Conservation (phyloP, 2,113 vertebrate genomes). For the Entelurus aequoreus region DNA sequence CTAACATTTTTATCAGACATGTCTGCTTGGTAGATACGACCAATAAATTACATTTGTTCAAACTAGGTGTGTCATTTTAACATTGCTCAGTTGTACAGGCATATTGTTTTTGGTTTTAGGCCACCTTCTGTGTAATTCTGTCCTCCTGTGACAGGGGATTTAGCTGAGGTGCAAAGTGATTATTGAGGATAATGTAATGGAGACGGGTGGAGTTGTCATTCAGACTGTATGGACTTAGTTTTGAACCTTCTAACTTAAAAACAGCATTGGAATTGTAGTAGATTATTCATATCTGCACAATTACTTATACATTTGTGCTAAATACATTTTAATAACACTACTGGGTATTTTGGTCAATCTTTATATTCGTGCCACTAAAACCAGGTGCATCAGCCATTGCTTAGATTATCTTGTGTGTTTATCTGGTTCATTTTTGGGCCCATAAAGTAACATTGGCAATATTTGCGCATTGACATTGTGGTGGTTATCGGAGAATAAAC, state of each 20-base stretch:
- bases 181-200: conserved; percentile 2
- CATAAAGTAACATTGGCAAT: too few relatives aligned
- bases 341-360: too few relatives aligned
- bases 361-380: too few relatives aligned
- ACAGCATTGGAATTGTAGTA: neutral
- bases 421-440: too few relatives aligned
- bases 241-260: neutral
- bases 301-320: too few relatives aligned
- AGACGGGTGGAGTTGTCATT: conserved; percentile 20
- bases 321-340: too few relatives aligned
- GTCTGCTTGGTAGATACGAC: neutral
- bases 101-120: conserved; percentile 12
- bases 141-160: conserved; percentile 13
- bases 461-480: too few relatives aligned
- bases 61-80: conserved; percentile 8
- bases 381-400: too few relatives aligned
- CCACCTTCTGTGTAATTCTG: conserved; percentile 7
- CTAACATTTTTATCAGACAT: neutral
- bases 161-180: neutral
- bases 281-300: too few relatives aligned
- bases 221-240: neutral
- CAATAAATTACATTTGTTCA: neutral
- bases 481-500: too few relatives aligned
- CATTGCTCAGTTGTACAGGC: neutral
- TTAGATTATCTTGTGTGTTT: too few relatives aligned